Evolutionary conservation across 2,888 invertebrate species (phyloP).

Genomic region (Hoplodrina ambigua): DNA sequence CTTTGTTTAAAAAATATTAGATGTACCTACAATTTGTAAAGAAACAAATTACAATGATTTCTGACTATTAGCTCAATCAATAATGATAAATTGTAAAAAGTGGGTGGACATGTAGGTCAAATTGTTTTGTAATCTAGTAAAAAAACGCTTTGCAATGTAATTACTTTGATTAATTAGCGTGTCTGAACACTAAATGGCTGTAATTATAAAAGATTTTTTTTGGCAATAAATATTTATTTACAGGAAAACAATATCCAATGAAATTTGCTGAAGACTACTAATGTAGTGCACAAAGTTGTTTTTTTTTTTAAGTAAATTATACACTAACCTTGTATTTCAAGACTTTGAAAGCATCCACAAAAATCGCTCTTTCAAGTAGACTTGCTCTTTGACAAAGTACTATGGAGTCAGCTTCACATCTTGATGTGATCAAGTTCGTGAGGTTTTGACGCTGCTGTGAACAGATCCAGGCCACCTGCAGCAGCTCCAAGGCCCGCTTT

Average conservation of each 20-base stretch:
- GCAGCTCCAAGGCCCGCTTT: conserved; percentile 88
- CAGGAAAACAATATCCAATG: neutral
- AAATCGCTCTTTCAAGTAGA: conserved; percentile 88
- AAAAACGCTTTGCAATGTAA: conserved; percentile 1
- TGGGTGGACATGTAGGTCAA: conserved; percentile 70
- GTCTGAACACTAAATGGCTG: neutral
- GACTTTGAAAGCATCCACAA: conserved; percentile 95
- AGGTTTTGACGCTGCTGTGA: conserved; percentile 96
- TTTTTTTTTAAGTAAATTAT: neutral
- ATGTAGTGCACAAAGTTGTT: neutral
- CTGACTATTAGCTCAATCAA: conserved; percentile 31
- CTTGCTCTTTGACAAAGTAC: conserved; percentile 93
- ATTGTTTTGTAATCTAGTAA: conserved; percentile 27
- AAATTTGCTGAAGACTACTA: neutral
- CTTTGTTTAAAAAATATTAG: neutral
- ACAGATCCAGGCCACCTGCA: conserved; percentile 96
- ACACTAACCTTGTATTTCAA: conserved; percentile 94
- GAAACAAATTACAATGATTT: conserved; percentile 21
- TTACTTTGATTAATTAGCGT: conserved; percentile 2
- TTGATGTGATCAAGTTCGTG: conserved; percentile 93
- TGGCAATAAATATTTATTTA: neutral
- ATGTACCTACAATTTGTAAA: neutral
- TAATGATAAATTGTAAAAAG: conserved; percentile 61
- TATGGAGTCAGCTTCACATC: conserved; percentile 94
- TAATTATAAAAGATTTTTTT: neutral